Base-by-base conservation (phyloP, 2,797 vertebrate species). In the Chrosomus eos region DNA sequence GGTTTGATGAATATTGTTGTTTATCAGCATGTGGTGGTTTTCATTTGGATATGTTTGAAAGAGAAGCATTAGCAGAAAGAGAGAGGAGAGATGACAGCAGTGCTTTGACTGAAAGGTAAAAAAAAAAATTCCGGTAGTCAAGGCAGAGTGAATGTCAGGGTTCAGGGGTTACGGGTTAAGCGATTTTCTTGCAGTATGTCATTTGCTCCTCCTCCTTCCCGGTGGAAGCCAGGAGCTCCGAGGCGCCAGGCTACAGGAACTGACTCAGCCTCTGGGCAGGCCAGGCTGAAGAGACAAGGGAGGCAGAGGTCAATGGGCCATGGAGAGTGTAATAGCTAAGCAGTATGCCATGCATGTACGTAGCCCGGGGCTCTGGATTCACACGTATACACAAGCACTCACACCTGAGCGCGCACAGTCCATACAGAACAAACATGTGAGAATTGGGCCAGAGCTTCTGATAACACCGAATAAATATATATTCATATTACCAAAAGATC, bases 301-400 rank as follows among this genome's bases (percentile, higher is more conserved):
- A 82, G 58, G 36, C 78, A 84, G 73, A 87, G 90, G 92, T 93
- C 91, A 92, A 86, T 75, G 78, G 90, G 90, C 90, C 93, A 87
- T 80, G 89, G 91, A 91, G 92, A 85, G 89, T 92, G 92, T 92
- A 93, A 92, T 89, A 92, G 92, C 93, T 94, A 92, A 94, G 93
- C 93, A 92, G 93, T 88, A 26, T 91, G 92, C 92, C 81, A 84
- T 73, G 75, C 82, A 87, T 74, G 76, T 88, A 70, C 85, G 60
- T 80, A 53, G 86, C 85, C 83, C 55, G 55, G 51, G 78, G 86
- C 83, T 84, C 48, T 58, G 55, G 8, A 82, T 38, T 43, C 71
- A 80, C 11, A 82, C 66, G 62, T 38, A 43, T 53, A 55, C 45
- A 71, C 64, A 85, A 74, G 72, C 53, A 62, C 82, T 71, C 70